Evolutionary conservation across 2,888 invertebrate species (phyloP).

Genomic region (Mythimna loreyi): DNA sequence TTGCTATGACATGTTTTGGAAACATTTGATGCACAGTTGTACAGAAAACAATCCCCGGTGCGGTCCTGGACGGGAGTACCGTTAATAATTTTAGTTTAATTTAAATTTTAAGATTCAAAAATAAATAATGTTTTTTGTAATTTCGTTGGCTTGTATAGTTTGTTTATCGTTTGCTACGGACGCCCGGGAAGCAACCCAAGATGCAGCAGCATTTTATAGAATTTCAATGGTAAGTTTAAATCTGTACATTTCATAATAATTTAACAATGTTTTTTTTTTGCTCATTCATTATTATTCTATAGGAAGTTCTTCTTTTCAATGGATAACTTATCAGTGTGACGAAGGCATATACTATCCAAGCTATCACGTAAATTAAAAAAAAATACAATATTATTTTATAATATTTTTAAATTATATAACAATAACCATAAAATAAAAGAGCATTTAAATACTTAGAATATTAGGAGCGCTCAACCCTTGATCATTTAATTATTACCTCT

Average conservation of each 20-base stretch:
- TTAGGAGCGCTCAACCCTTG: no score
- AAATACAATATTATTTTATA: no score
- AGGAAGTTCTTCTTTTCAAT: no score
- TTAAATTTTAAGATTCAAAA: constrained; percentile 29
- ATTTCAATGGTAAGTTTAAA: constrained; percentile 81
- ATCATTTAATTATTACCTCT: no score
- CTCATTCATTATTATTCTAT: no score
- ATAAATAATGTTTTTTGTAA: constrained; percentile 52
- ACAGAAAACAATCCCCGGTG: constrained; percentile 44
- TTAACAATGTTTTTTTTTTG: background rate
- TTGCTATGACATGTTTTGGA: constrained; percentile 56
- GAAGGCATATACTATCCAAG: no score
- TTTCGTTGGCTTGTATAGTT: constrained; percentile 46
- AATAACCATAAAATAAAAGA: no score
- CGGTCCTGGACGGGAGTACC: constrained; percentile 32
- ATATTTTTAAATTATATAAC: no score
- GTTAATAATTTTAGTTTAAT: constrained; percentile 37
- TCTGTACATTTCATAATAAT: background rate
- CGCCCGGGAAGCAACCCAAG: constrained; percentile 29
- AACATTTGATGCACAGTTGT: constrained; percentile 55
- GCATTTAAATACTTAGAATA: no score
- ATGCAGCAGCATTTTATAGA: constrained; percentile 67
- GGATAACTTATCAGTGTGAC: no score
- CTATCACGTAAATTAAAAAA: no score
- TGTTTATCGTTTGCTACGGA: constrained; percentile 30